A percentile compares a stretch with the other conserved stretches of the same genome.
Evolutionary conservation across 2,797 vertebrate species (phyloP).

Genomic region (Crocidura indochinensis): DNA sequence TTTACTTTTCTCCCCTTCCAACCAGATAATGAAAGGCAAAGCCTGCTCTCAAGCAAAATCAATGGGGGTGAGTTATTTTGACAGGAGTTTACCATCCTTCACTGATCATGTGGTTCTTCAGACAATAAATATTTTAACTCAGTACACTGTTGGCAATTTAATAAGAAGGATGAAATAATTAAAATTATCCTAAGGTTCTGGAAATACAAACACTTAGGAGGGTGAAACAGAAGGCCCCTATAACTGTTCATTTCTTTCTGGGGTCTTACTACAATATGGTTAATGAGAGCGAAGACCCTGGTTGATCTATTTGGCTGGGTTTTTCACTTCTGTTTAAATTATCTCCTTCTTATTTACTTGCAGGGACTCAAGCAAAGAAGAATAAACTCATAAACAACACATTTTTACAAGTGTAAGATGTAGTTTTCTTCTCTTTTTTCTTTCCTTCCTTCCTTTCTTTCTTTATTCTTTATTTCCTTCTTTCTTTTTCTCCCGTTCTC

Average conservation of each 20-base stretch:
- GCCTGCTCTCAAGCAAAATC: slow-evolving; percentile 87
- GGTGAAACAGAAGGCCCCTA: neutral
- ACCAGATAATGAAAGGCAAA: slow-evolving; percentile 80
- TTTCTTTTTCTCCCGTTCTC: no score
- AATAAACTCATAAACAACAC: slow-evolving; percentile 3
- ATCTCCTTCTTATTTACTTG: slow-evolving; percentile 25
- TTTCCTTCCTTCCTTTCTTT: no score
- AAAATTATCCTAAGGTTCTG: slow-evolving; percentile 80
- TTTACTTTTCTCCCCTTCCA: slow-evolving; percentile 61
- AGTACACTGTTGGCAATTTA: slow-evolving; percentile 87
- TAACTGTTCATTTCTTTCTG: neutral
- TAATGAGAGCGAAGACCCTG: neutral
- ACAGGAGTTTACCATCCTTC: slow-evolving; percentile 88
- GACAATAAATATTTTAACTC: slow-evolving; percentile 88
- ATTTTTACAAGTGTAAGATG: slow-evolving; percentile 37
- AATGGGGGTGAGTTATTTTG: slow-evolving; percentile 86
- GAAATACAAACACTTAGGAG: slow-evolving; percentile 46
- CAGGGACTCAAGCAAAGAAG: neutral
- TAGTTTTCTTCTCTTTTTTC: neutral
- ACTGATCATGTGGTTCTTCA: slow-evolving; percentile 84
- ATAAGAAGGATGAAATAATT: slow-evolving; percentile 85
- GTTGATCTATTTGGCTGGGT: neutral
- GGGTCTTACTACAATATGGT: neutral
- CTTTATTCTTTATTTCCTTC: no score
- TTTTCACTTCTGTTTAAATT: slow-evolving; percentile 49